phyloP scores from a whole-genome alignment of 2,113 vertebrate species.

The Silurus asotus region DNA sequence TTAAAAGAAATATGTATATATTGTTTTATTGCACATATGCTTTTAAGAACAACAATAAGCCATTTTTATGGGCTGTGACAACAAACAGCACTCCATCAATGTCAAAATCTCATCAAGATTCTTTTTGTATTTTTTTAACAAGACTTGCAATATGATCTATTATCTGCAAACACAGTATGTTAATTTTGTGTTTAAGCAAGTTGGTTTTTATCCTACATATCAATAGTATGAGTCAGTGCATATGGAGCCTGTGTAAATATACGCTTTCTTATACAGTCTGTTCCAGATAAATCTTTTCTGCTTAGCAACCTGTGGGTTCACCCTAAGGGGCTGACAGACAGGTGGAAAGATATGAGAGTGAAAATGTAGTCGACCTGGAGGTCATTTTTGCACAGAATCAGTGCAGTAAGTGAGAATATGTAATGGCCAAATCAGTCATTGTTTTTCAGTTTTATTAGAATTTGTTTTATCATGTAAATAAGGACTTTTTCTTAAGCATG shows the following conservation, averaged over 20 bases:
- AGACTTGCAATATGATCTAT: too few relatives aligned
- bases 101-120: neutral
- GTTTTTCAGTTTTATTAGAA: neutral
- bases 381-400: conserved; percentile 14
- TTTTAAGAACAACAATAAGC: neutral
- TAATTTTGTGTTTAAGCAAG: neutral
- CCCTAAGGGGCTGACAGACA: neutral
- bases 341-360: neutral
- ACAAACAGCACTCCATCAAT: neutral
- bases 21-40: neutral
- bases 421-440: neutral
- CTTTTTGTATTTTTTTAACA: neutral
- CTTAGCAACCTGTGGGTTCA: neutral
- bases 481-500: neutral
- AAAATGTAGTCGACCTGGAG: conserved; percentile 3
- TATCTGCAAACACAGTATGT: neutral
- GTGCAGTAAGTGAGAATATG: neutral
- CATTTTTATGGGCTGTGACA: neutral
- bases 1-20: neutral
- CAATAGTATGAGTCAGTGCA: neutral
- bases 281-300: neutral
- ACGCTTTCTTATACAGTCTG: neutral
- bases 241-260: neutral
- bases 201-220: neutral
- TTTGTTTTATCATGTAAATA: neutral